Base-by-base conservation (phyloP, 2,797 vertebrate genomes). In the Protosalanx chinensis region DNA sequence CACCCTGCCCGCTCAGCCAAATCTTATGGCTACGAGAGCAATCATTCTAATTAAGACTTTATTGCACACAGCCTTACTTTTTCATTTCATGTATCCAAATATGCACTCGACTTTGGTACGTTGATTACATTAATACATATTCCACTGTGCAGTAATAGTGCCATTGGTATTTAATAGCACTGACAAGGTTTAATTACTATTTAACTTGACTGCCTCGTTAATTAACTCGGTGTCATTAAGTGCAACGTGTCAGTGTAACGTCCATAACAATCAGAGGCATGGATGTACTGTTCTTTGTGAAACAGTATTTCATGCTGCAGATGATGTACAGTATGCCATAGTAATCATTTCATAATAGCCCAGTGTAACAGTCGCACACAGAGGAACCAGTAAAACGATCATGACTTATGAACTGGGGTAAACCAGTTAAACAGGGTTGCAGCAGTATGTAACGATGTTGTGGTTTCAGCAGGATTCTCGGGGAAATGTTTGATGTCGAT, bases 271-370 rank as follows among this genome's bases (percentile, higher is more conserved):
- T 74, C 46, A 7, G 18, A 58, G 23, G 30, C 68, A 57, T 72
- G 35, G 77, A 66, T 76, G 68, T 73, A 73, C 76, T 65, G 65
- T 18, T 72, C 51, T 56, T 1, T 56, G 51, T 56, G 53, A 72
- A n/a, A n/a, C 18, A 56, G 18, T 56, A 6, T n/a, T 6, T 56
- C 6, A 16, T 16, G 51, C 18, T 56, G 16, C 51, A 46, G 41
- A 13, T 46, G 12, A 46, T 46, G 41, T 46, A 13, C 41, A 46
- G 12, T 12, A 46, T 46, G 41, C 10, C 41, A 46, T 46, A 13
- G 41, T 56, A n/a, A 16, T 56, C 18, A 56, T 56, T n/a, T n/a
- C 1, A 56, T 56, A 56, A 16, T 56, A 16, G 15, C 16, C 18
- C 0, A 16, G 18, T 16, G 18, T 16, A 56, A n/a, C 51, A 56